Evolutionary conservation across 2,888 invertebrate genomes (phyloP), one percentile per base, ranked within the genome.

Genomic region (Alloplasta piceator): DNA sequence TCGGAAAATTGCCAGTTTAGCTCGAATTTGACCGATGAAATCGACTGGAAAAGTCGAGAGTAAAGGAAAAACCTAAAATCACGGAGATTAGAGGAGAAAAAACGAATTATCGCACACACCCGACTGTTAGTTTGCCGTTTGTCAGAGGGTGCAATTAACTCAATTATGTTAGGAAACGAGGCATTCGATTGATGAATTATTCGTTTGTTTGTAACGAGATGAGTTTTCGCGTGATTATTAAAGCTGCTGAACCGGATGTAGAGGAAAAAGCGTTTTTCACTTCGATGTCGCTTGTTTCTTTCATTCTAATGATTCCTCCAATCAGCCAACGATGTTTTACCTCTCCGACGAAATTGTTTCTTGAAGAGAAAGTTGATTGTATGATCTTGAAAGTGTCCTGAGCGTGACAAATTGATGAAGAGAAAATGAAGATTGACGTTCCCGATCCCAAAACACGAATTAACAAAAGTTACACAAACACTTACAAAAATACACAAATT

Each of bases 321-420:
- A 85, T 85, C 83, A 85, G 78, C 84, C 85, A 86, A 86, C 86
- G 87, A 86, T 87, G 86, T 89, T 87, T 87, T 86, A 50, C 86
- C 87, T 87, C 87, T 87, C 87, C 88, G 89, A 88, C 85, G 82
- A 87, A 88, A 87, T 87, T 87, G 82, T 75, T 66, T 74, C 64
- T 68, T 71, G 72, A 48, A 52, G 9, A 75, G n/a, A 55, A 61
- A 66, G 26, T 26, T 26, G 26, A 26, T 26, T 26, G 26, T 26
- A 68, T 50, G 36, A 50, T 60, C 60, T 52, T 58, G 72, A 56
- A 43, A 52, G 64, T 50, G 71, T 74, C 73, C 46, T 70, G 56
- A 52, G 50, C 36, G 39, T 58, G 41, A 12, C 16, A 52, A 60
- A 79, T 70, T 38, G 52, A 66, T 38, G 52, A 63, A 12, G 38